A percentile compares a stretch with the other conserved stretches of the same genome.
phyloP scores from a whole-genome alignment of 2,797 vertebrate genomes.

The Dromococcyx pavoninus region DNA sequence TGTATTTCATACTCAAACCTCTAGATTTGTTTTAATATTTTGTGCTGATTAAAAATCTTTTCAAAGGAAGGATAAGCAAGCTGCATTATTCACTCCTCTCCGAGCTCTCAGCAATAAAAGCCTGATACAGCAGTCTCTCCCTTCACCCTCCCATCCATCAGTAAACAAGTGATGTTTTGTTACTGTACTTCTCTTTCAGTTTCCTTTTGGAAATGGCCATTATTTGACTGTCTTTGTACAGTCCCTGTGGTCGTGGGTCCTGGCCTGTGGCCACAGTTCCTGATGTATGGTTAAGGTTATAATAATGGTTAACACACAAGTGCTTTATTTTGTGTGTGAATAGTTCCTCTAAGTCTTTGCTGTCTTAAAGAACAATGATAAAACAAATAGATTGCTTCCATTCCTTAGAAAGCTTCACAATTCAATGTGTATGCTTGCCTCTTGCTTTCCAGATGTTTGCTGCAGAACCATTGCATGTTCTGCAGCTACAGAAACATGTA shows the following conservation, averaged over 20 bases:
- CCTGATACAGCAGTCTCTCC: background rate
- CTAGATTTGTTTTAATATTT: background rate
- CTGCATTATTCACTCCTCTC: no score
- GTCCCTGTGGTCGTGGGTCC: background rate
- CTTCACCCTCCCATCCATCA: background rate
- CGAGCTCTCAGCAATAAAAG: no score
- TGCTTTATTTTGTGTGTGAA: background rate
- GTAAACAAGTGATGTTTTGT: background rate
- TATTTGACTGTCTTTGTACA: background rate
- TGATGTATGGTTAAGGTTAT: accelerated
- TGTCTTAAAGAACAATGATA: background rate
- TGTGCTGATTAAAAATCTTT: background rate
- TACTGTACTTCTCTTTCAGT: accelerated
- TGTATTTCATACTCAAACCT: background rate
- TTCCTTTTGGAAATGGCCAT: background rate
- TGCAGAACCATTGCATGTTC: background rate
- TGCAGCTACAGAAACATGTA: no score
- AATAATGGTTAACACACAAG: no score
- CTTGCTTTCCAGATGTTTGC: background rate
- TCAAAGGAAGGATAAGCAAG: background rate
- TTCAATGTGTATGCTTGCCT: background rate
- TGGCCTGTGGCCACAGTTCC: background rate
- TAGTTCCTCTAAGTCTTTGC: background rate
- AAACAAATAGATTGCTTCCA: background rate
- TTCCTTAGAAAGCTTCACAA: background rate